phyloP scores from a whole-genome alignment of 2,797 vertebrate species.

The Oophaga sylvatica region DNA sequence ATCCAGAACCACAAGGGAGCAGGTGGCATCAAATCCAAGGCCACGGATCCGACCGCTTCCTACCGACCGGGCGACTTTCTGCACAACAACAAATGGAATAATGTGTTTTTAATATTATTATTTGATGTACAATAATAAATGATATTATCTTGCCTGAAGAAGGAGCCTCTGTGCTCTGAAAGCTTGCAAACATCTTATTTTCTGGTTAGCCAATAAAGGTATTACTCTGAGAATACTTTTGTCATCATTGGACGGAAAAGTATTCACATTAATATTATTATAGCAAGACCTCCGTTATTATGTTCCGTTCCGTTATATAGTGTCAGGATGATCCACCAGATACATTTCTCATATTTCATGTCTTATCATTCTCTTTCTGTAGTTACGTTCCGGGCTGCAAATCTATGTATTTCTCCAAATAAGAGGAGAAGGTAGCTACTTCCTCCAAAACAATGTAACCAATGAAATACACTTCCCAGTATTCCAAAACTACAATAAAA shows the following conservation, averaged over 20 bases:
- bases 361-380: not conserved
- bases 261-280: no score
- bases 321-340: not conserved
- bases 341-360: not conserved
- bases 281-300: no score
- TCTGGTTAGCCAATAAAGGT: no score
- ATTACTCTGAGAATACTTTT: no score
- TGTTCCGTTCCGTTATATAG: not conserved
- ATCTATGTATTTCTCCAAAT: not conserved
- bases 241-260: no score
- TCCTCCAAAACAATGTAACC: not conserved
- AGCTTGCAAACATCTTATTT: no score
- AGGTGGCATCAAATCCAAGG: constrained; percentile 92
- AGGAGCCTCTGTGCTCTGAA: no score
- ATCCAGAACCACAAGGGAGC: constrained; percentile 93
- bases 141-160: no score
- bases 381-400: not conserved
- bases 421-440: not conserved
- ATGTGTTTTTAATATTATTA: not conserved
- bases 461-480: not conserved
- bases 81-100: constrained; percentile 21
- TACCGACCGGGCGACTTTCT: constrained; percentile 82
- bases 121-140: no score
- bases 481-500: not conserved
- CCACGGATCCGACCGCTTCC: constrained; percentile 79